Evolutionary conservation across 92 coral and sea anemone genomes (phyloP).

Genomic region (Phymanthus crucifer): DNA sequence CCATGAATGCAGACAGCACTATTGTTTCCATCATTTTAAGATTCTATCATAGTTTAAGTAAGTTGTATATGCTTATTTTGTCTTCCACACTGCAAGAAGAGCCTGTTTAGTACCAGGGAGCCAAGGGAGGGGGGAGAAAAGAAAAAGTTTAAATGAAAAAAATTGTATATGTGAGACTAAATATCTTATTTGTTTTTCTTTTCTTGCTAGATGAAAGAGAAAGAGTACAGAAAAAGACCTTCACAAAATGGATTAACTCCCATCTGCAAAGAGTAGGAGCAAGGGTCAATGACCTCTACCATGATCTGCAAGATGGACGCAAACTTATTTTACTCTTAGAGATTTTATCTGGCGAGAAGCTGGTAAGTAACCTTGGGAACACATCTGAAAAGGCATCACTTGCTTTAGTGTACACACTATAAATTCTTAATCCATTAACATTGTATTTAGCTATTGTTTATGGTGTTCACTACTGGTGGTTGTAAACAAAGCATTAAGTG

Average conservation of each 20-base stretch:
- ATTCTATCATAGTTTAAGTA: too few species aligned
- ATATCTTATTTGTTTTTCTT: constrained; percentile 1
- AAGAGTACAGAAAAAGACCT: constrained; percentile 91
- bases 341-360: constrained; percentile 94
- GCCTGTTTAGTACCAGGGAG: too few species aligned
- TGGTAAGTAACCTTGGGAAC: constrained; percentile 48
- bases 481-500: neutral
- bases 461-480: neutral
- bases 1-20: neutral
- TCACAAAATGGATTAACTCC: constrained; percentile 98
- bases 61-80: too few species aligned
- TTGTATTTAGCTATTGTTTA: neutral
- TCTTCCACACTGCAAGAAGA: too few species aligned
- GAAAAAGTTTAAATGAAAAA: too few species aligned
- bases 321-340: constrained; percentile 86
- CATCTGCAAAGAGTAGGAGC: constrained; percentile 95
- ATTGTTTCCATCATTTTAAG: neutral
- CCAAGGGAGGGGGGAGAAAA: too few species aligned
- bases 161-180: neutral
- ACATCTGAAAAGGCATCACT: neutral
- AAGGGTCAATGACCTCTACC: constrained; percentile 93
- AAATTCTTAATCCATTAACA: neutral
- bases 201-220: constrained; percentile 97
- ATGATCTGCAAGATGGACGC: constrained; percentile 90
- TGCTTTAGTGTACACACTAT: neutral